Conservation (phyloP, 2,113 vertebrate species). For the Ginglymostoma cirratum region DNA sequence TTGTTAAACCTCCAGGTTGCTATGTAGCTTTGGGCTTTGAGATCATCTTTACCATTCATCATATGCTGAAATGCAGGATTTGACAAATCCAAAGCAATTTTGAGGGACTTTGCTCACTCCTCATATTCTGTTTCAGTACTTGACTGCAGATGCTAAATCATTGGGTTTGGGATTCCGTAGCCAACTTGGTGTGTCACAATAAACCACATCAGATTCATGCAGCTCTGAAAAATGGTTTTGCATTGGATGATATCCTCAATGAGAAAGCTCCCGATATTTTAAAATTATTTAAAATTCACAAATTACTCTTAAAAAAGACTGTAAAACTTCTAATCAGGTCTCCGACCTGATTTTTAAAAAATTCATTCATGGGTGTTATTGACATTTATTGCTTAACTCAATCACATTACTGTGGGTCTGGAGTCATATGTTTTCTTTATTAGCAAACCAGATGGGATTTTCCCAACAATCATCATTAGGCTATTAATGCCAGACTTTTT, state of each 20-base stretch:
- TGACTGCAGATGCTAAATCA: neutral
- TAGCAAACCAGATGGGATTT: no score
- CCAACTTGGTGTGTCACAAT: conserved; percentile 48
- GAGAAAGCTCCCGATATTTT: conserved; percentile 51
- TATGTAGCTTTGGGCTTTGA: neutral
- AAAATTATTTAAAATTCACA: conserved; percentile 51
- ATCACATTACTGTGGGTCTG: no score
- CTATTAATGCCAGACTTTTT: no score
- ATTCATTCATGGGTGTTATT: no score
- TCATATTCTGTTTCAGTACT: conserved; percentile 20
- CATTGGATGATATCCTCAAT: conserved; percentile 62
- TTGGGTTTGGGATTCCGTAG: neutral
- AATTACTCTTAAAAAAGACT: conserved; percentile 45
- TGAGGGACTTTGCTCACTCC: neutral
- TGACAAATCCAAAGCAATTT: neutral
- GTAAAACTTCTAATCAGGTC: conserved; percentile 39
- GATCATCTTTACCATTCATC: neutral
- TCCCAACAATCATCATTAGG: no score
- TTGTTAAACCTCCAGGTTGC: no score
- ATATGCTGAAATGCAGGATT: neutral
- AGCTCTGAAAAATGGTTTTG: conserved; percentile 53
- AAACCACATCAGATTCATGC: conserved; percentile 48
- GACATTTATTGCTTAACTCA: no score
- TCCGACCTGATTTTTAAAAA: neutral
- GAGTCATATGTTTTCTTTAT: no score